Evolutionary conservation across 2,888 invertebrate genomes (phyloP).

Genomic region (Phyto melanocephala): DNA sequence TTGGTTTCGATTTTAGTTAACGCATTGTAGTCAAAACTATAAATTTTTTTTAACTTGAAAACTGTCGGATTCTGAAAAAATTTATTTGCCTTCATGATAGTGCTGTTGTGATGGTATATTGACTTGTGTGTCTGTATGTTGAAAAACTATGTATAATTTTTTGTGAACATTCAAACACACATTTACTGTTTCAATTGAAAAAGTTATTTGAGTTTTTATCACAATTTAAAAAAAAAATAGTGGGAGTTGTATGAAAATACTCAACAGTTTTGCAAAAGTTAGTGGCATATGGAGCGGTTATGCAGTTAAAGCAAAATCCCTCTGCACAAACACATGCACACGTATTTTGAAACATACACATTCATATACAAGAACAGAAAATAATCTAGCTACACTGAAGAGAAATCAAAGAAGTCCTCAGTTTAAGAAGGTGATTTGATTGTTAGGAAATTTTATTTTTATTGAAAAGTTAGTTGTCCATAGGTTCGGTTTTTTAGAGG

Average conservation of each 20-base stretch:
- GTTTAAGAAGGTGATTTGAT: neutral
- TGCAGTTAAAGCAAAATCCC: neutral
- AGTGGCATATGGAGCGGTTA: slow-evolving; percentile 49
- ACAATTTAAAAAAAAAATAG: slow-evolving; percentile 32
- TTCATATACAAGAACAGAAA: neutral
- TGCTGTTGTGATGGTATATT: slow-evolving; percentile 28
- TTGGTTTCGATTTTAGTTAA: no score
- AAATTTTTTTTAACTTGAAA: no score
- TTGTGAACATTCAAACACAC: neutral
- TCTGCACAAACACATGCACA: neutral
- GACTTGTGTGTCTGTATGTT: neutral
- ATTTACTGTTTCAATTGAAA: slow-evolving; percentile 17
- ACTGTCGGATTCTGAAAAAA: no score
- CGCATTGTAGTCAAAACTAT: no score
- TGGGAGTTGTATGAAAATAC: neutral
- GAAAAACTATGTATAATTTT: slow-evolving; percentile 1
- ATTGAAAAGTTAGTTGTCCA: no score
- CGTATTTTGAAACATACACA: no score
- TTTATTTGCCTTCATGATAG: slow-evolving; percentile 17
- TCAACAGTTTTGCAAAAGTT: slow-evolving; percentile 29
- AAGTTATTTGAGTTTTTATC: slow-evolving; percentile 58
- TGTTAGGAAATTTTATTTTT: no score
- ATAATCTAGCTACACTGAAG: slow-evolving; percentile 6
- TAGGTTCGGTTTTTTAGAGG: no score
- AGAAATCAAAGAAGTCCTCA: neutral